Base-by-base conservation (phyloP, 2,888 invertebrate species). In the Eilema caniola region DNA sequence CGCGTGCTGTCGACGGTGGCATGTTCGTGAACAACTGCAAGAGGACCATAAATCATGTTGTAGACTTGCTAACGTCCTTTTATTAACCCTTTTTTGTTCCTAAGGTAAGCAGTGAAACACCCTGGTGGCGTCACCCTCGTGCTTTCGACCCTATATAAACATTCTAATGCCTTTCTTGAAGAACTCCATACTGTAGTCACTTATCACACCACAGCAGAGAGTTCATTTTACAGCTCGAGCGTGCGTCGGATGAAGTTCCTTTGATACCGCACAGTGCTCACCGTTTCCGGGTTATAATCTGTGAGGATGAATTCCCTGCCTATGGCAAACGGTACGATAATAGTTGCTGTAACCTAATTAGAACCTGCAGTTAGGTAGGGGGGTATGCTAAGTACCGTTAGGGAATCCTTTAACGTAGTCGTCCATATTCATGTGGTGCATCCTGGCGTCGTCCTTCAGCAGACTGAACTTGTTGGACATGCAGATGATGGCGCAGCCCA, bases 401-500 rank as follows among this genome's bases (percentile, higher is more conserved):
- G 94, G 94, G 75, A 95, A 95, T 62, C 91, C 83, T 80, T 92
- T 92, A 72, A 95, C 77, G 47, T 94, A 95, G 41, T 95, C 95
- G 23, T 94, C 87, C 94, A 95, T 94, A 77, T 94, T 95, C 70
- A 87, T 82, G 70, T 94, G 95, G 57, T 95, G 94, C 80, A 95
- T 93, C 71, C 92, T 86, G n/a, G 89, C 84, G 73, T 95, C 93
- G 1, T 93, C 94, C 66, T 94, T 86, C 86, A 95, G 80, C 59
- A 95, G 85, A 0, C 90, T 88, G 82, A 95, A 93, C 88, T 94
- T 94, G 85, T 94, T 92, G 80, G 93, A 92, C 95, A 95, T 95
- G 86, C 95, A 95, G 85, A 95, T 92, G 84, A 95, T 89, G 72
- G 95, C 94, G 72, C 95, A 95, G 82, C 95, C 95, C 62, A 95